Conservation (phyloP, 2,888 invertebrate species). For the Ormyrus rosae region DNA sequence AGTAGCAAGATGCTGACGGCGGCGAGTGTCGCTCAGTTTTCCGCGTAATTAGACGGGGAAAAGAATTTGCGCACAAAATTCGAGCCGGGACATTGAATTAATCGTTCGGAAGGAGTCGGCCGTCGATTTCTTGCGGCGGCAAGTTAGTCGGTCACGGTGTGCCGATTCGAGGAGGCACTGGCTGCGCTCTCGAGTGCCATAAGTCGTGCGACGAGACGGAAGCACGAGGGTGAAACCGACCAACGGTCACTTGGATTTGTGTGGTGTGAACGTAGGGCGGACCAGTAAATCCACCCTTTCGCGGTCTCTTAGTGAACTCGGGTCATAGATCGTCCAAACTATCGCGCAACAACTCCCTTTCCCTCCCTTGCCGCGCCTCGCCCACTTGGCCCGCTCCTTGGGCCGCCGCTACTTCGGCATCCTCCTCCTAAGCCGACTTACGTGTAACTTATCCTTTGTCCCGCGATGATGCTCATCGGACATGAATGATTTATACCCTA, state of each 20-base stretch:
- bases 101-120: background rate
- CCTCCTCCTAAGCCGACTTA: constrained; percentile 62
- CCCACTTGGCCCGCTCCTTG: background rate
- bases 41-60: too few relatives aligned
- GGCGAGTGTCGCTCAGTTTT: too few relatives aligned
- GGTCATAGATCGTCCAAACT: constrained; percentile 74
- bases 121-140: constrained; percentile 48
- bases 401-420: constrained; percentile 63
- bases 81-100: background rate
- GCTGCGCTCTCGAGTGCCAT: constrained; percentile 62
- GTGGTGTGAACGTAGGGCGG: constrained; percentile 74
- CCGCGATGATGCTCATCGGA: constrained; percentile 50
- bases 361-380: constrained; percentile 2
- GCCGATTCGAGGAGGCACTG: constrained; percentile 45
- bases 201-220: constrained; percentile 68
- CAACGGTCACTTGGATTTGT: constrained; percentile 75
- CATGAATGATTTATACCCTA: constrained; percentile 39
- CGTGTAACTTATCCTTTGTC: constrained; percentile 58
- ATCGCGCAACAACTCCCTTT: constrained; percentile 70
- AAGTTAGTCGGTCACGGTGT: constrained; percentile 55
- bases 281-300: constrained; percentile 75
- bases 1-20: too few relatives aligned
- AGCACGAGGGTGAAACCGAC: constrained; percentile 64
- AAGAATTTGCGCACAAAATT: background rate
- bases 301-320: constrained; percentile 74